Evolutionary conservation across 2,797 vertebrate genomes (phyloP).

Genomic region (Acanthurus lineatus): DNA sequence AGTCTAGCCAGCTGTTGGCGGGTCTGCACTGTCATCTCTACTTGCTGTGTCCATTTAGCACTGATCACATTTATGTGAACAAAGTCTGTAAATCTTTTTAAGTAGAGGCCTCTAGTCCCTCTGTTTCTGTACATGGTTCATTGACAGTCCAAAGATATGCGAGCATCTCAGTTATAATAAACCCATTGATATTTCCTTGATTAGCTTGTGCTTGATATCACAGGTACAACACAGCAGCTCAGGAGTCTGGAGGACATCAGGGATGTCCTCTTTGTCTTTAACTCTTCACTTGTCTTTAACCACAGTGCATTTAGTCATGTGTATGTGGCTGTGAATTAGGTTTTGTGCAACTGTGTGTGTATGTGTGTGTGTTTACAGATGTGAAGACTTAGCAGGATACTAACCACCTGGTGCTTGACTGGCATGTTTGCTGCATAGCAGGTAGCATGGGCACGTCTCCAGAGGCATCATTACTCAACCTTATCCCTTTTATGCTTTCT

Average conservation of each 20-base stretch:
- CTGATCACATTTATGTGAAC: neutral
- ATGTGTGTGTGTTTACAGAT: constrained; percentile 55
- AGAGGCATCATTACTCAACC: constrained; percentile 62
- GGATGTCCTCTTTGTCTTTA: constrained; percentile 10
- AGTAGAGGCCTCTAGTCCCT: neutral
- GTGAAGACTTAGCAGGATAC: constrained; percentile 63
- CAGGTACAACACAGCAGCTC: neutral
- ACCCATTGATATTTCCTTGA: neutral
- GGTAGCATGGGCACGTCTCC: constrained; percentile 57
- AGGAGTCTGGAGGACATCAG: constrained; percentile 15
- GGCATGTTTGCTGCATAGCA: constrained; percentile 69
- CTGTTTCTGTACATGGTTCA: neutral
- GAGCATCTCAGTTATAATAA: constrained; percentile 4
- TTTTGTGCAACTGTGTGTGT: constrained; percentile 1
- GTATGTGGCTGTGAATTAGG: constrained; percentile 6
- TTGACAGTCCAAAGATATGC: neutral
- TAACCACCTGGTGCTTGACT: constrained; percentile 76
- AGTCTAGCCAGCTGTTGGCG: neutral
- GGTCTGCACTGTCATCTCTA: neutral
- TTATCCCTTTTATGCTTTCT: constrained; percentile 49
- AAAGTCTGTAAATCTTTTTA: neutral
- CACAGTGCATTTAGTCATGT: constrained; percentile 18
- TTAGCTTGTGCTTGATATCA: constrained; percentile 11
- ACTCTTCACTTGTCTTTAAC: constrained; percentile 34
- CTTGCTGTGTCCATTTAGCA: neutral